Base-by-base conservation (phyloP, 1,140 invertebrate genomes). In the Diuraphis noxia region DNA sequence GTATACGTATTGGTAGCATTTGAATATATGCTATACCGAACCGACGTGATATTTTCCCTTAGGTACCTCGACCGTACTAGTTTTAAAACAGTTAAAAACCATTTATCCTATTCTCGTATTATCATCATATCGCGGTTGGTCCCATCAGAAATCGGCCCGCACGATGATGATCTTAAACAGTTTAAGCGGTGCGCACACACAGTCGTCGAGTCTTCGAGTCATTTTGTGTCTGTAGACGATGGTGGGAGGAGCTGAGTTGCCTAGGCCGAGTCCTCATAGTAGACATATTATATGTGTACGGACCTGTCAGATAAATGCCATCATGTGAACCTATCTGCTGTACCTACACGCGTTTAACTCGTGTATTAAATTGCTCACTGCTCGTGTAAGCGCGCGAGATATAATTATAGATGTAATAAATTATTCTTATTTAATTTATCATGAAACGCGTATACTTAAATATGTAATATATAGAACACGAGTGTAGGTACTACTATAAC, bases 351-450 rank as follows among this genome's bases (percentile, higher is more conserved):
- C 30, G 38, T 82, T 43, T 82, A 82, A 49, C 84, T 46, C 41
- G 23, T 40, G n/a, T 36, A 36, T 49, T 85, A 49, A 84, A 84
- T 30, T 23, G 8, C 41, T 21, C 79, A 84, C 41, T 23, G 8
- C 41, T 21, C 79, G 38, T 40, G 81, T 49, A 49, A 41, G 38
- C 81, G 19, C 46, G 84, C 36, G 41, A 85, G n/a, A n/a, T n/a
- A n/a, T 49, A 49, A 85, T 85, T 46, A 46, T 34, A n/a, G 43
- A n/a, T 49, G 84, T 85, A 85, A 43, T 84, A 8, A 17, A 84
- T 84, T 84, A 79, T 38, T 85, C 17, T n/a, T 85, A 46, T 46
- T 85, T 34, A 85, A 85, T 85, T 85, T 46, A 85, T 85, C 49
- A 85, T 2, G 43, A 85, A 85, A 49, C 41, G n/a, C 43, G 41